A percentile compares a stretch with the other conserved stretches of the same genome.
These are phyloP conservation scores for Prorops nasuta DNA, from an alignment of 1,140 invertebrate genomes.

Conservation along the genomic window DNA sequence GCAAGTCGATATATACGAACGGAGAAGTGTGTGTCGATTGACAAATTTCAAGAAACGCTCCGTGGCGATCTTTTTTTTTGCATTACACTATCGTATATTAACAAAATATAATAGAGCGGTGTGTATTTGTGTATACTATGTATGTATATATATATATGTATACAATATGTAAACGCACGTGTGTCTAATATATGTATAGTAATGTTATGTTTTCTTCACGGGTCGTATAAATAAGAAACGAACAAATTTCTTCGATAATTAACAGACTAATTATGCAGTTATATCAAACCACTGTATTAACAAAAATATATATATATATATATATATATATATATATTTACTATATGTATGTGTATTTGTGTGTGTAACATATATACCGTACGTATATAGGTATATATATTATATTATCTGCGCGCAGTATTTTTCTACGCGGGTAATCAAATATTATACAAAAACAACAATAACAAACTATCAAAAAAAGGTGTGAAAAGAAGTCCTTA, in stretches of 20 bases:
- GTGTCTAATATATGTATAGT: slow-evolving; percentile 13
- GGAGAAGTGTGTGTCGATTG: slow-evolving; percentile 10
- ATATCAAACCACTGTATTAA: slow-evolving; percentile 50
- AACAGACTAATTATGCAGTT: slow-evolving; percentile 39
- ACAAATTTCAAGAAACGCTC: slow-evolving; percentile 28
- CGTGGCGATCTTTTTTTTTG: too few relatives aligned
- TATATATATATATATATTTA: slow-evolving; percentile 24
- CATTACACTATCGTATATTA: too few relatives aligned
- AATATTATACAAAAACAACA: slow-evolving; percentile 52
- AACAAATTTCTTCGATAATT: slow-evolving; percentile 30
- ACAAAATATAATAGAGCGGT: slow-evolving; percentile 41
- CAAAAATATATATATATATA: slow-evolving; percentile 46
- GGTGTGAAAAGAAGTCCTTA: too few relatives aligned
- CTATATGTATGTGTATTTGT: too few relatives aligned
- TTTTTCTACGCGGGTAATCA: slow-evolving; percentile 31
- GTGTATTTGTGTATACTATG: slow-evolving; percentile 17
- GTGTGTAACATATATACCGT: too few relatives aligned
- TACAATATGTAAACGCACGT: slow-evolving; percentile 7
- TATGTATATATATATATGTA: slow-evolving; percentile 13
- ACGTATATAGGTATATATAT: slow-evolving; percentile 28
- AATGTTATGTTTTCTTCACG: slow-evolving; percentile 12
- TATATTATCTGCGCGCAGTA: slow-evolving; percentile 17
- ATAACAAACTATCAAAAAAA: slow-evolving; percentile 53
- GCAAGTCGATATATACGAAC: too few relatives aligned
- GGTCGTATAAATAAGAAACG: slow-evolving; percentile 22